These are phyloP conservation scores for Metaphire vulgaris DNA, from an alignment of 1,140 invertebrate genomes.

Conservation along the genomic window DNA sequence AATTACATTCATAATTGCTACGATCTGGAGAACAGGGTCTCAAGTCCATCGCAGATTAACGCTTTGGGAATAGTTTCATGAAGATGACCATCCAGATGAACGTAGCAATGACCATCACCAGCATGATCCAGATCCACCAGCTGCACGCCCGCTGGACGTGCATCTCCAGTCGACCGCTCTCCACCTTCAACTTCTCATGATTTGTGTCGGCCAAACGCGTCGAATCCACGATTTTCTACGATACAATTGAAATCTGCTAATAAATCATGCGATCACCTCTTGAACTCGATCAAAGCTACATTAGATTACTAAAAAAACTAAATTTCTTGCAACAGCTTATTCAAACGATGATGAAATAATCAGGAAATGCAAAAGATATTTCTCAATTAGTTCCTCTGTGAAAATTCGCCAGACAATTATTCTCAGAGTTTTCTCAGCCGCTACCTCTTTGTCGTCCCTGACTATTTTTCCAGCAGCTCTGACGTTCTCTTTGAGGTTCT, in stretches of 20 bases:
- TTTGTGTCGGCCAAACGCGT: slow-evolving; percentile 72
- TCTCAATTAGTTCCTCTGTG: too few species aligned
- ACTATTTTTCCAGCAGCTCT: slow-evolving; percentile 76
- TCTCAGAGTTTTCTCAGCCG: too few species aligned
- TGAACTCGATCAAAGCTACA: slow-evolving; percentile 14
- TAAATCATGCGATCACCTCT: slow-evolving; percentile 11
- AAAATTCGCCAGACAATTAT: too few species aligned
- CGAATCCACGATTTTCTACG: slow-evolving; percentile 66
- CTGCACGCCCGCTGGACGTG: slow-evolving; percentile 80
- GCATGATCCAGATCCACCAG: slow-evolving; percentile 87
- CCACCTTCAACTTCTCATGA: slow-evolving; percentile 65
- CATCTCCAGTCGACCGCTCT: slow-evolving; percentile 72
- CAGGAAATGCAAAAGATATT: too few species aligned
- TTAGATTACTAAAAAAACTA: neutral
- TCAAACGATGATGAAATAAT: too few species aligned
- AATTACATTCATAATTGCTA: too few species aligned
- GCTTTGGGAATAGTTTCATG: slow-evolving; percentile 63
- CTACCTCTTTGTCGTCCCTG: slow-evolving; percentile 74
- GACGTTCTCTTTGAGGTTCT: slow-evolving; percentile 80
- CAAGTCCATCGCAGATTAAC: too few species aligned
- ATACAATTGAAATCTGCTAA: too few species aligned
- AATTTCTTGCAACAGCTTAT: neutral
- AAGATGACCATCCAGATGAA: slow-evolving; percentile 85
- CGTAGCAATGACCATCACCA: slow-evolving; percentile 70
- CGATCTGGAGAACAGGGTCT: too few species aligned